phyloP scores from a whole-genome alignment of 1,140 invertebrate genomes.

The Papilio helenus region DNA sequence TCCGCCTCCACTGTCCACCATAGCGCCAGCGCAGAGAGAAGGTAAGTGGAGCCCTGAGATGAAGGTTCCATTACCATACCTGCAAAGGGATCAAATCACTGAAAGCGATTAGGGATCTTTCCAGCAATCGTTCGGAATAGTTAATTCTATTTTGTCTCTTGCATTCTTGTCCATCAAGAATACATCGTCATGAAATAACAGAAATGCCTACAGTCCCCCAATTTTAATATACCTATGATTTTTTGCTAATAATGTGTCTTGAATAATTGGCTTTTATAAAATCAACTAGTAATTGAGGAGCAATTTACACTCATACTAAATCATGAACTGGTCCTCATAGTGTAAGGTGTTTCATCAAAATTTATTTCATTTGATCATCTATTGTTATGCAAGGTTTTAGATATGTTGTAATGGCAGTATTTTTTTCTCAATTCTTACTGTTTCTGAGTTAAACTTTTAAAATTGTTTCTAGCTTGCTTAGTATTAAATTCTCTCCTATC shows the following conservation, averaged over 20 bases:
- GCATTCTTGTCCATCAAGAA: background rate
- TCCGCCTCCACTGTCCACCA: conserved; percentile 94
- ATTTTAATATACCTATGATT: background rate
- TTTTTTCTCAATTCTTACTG: background rate
- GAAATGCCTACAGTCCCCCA: background rate
- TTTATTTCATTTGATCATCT: background rate
- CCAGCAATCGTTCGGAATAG: background rate
- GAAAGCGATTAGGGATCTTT: background rate
- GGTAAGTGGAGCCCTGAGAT: conserved; percentile 87
- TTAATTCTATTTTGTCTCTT: background rate
- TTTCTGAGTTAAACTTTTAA: background rate
- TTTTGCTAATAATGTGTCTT: background rate
- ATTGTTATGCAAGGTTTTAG: background rate
- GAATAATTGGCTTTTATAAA: background rate
- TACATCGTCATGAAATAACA: background rate
- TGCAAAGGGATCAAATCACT: background rate
- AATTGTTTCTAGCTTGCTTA: background rate
- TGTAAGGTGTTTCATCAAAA: background rate
- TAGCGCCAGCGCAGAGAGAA: conserved; percentile 96
- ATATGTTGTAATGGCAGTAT: background rate
- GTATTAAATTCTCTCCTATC: background rate
- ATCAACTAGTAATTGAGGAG: background rate
- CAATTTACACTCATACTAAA: background rate
- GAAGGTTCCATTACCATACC: conserved; percentile 36
- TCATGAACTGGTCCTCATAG: background rate